phyloP scores from a whole-genome alignment of 2,113 vertebrate species.

The rabbit (Oryctolagus cuniculus) region mOryCun1.1 NC_091438.1:120599501-120600000 shows the following conservation, averaged over 20 bases:
- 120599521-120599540: conserved; percentile 30
- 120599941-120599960: conserved; percentile 96
- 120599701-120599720: neutral
- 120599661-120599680: conserved; percentile 48
- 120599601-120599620: neutral
- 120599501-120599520: conserved; percentile 27
- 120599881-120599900: conserved; percentile 97
- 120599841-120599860: conserved; percentile 97
- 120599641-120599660: neutral
- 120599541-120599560: neutral
- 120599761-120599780: neutral
- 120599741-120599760: neutral
- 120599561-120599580: neutral
- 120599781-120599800: neutral
- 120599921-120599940: conserved; percentile 98
- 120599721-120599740: conserved; percentile 4
- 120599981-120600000: conserved; percentile 99
- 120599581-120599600: neutral
- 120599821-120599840: conserved; percentile 88
- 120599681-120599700: conserved; percentile 31
- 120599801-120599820: neutral
- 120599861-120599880: conserved; percentile 97
- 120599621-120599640: neutral
- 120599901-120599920: conserved; percentile 95
- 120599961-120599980: conserved; percentile 97